phyloP scores from a whole-genome alignment of 2,113 vertebrate species.

The Centropus unirufus region DNA sequence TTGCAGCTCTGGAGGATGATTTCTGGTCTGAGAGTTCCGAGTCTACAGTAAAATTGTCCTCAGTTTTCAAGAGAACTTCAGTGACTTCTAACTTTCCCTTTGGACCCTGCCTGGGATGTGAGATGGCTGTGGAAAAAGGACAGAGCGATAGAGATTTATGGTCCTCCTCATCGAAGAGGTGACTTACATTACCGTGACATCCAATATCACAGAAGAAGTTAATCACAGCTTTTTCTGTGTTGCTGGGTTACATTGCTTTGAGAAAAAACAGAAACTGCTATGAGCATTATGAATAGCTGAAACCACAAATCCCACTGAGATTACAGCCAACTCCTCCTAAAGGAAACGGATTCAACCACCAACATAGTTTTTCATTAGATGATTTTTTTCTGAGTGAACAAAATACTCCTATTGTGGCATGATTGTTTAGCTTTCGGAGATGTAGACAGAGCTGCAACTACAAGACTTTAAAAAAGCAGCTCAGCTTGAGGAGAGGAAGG shows the following conservation, averaged over 20 bases:
- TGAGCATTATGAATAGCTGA: conserved; percentile 69
- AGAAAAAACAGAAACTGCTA: conserved; percentile 70
- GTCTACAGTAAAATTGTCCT: background rate
- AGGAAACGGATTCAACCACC: conserved; percentile 61
- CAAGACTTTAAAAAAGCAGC: conserved; percentile 19
- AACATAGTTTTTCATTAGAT: conserved; percentile 73
- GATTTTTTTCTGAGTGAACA: conserved; percentile 44
- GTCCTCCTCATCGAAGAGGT: background rate
- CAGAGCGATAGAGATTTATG: conserved; percentile 32
- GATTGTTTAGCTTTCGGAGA: conserved; percentile 54
- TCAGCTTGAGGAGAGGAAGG: background rate
- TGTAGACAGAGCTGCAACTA: conserved; percentile 57
- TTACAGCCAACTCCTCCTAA: conserved; percentile 69
- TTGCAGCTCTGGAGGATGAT: background rate
- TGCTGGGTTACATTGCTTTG: conserved; percentile 72
- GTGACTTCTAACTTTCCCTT: background rate
- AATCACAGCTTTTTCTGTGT: conserved; percentile 68
- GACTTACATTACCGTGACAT: conserved; percentile 26
- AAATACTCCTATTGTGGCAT: conserved; percentile 64
- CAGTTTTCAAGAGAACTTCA: background rate
- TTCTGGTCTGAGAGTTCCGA: background rate
- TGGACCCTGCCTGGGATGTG: background rate
- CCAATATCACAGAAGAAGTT: conserved; percentile 55
- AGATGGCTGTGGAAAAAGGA: background rate
- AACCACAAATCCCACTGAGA: conserved; percentile 70